Evolutionary conservation across 2,888 invertebrate species (phyloP).

Genomic region (Philhelius pedissequus): DNA sequence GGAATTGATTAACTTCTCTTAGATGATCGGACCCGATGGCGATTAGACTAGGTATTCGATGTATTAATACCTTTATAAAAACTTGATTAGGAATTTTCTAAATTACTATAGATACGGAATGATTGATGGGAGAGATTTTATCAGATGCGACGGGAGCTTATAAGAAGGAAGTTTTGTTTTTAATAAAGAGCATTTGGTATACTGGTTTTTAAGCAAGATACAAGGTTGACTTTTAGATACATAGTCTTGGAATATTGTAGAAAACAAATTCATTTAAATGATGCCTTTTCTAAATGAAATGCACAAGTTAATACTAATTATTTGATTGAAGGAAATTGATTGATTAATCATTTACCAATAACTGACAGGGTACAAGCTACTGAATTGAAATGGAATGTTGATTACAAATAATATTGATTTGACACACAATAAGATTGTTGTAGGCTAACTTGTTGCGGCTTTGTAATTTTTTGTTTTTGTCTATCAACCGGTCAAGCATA

Average conservation of each 20-base stretch:
- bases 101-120: slow-evolving; percentile 17
- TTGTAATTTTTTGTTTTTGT: not conserved
- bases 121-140: slow-evolving; percentile 25
- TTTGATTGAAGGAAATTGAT: not conserved
- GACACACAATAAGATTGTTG: not conserved
- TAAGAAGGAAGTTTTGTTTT: not conserved
- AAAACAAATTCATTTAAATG: not conserved
- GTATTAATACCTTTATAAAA: not conserved
- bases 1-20: slow-evolving; percentile 13
- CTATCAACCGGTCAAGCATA: not conserved
- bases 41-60: no score
- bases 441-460: not conserved
- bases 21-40: slow-evolving; percentile 10
- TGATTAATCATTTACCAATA: not conserved
- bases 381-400: not conserved
- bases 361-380: slow-evolving; percentile 11
- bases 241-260: not conserved
- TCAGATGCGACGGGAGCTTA: not conserved
- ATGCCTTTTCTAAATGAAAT: slow-evolving; percentile 8
- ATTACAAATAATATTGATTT: not conserved
- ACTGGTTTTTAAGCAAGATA: not conserved
- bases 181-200: not conserved
- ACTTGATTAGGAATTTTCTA: slow-evolving; percentile 29
- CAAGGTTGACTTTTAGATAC: not conserved
- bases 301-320: not conserved